Evolutionary conservation across 2,888 invertebrate species (phyloP).

Genomic region (Girardia tigrina): DNA sequence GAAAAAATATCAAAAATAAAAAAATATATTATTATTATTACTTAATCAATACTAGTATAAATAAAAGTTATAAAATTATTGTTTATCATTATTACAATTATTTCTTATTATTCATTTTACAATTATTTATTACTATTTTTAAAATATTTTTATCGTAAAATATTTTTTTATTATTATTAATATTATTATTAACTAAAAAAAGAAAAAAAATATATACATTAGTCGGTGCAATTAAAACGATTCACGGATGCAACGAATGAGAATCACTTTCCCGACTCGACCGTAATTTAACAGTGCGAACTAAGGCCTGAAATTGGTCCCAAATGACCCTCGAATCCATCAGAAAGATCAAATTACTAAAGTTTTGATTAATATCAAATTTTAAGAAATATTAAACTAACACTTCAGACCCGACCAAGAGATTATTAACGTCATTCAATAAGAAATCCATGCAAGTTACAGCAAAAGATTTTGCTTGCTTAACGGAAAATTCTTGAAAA

Average conservation of each 20-base stretch:
- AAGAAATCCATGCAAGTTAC: constrained; percentile 62
- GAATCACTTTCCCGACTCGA: constrained; percentile 69
- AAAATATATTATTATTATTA: too few relatives aligned
- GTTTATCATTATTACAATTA: too few relatives aligned
- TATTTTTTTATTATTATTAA: too few relatives aligned
- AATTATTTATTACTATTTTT: too few relatives aligned
- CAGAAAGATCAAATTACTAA: constrained; percentile 76
- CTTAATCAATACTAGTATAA: too few relatives aligned
- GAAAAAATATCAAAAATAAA: too few relatives aligned
- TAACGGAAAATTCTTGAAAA: constrained; percentile 66
- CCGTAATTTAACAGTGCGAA: constrained; percentile 91
- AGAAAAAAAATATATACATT: too few relatives aligned
- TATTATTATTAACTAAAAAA: too few relatives aligned
- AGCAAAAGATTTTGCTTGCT: constrained; percentile 75
- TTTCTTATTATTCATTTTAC: too few relatives aligned
- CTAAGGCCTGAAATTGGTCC: constrained; percentile 84
- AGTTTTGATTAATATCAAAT: constrained; percentile 15
- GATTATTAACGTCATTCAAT: constrained; percentile 85
- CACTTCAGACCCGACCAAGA: constrained; percentile 90
- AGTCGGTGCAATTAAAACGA: too few relatives aligned
- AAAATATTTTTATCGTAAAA: too few relatives aligned
- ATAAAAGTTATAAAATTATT: too few relatives aligned
- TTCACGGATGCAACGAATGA: constrained; percentile 82
- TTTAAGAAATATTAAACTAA: background rate
- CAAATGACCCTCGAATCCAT: constrained; percentile 78